Conservation (phyloP, 1,140 invertebrate genomes). For the Drosophila miranda region DNA sequence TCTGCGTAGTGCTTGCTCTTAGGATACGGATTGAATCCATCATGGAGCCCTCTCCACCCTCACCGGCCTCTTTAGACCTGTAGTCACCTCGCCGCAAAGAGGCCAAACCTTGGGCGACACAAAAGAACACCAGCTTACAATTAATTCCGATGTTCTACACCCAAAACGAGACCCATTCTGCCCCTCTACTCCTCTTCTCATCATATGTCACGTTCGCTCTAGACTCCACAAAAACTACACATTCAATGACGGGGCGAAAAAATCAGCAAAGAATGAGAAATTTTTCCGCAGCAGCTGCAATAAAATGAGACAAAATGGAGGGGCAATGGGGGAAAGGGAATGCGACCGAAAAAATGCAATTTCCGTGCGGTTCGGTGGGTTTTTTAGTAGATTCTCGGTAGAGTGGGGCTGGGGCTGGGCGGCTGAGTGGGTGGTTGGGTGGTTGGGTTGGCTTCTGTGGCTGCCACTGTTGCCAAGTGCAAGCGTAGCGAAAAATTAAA, state of each 20-base stretch:
- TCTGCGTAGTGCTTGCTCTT: too few relatives aligned
- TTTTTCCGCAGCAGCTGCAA: constrained; percentile 65
- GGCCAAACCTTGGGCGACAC: constrained; percentile 40
- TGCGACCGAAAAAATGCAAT: constrained; percentile 58
- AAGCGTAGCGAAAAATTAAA: constrained; percentile 45
- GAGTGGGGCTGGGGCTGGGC: constrained; percentile 9
- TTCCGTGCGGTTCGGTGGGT: constrained; percentile 45
- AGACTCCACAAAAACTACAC: constrained; percentile 44
- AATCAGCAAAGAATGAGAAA: constrained; percentile 26
- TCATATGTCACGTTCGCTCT: constrained; percentile 69
- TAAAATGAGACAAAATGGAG: constrained; percentile 64
- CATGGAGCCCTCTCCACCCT: too few relatives aligned
- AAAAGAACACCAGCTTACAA: constrained; percentile 37
- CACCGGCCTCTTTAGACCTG: too few relatives aligned
- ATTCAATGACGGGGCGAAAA: constrained; percentile 65
- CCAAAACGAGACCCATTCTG: constrained; percentile 9
- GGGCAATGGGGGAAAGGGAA: constrained; percentile 43
- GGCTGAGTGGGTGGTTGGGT: constrained; percentile 12
- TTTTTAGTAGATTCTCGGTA: constrained; percentile 12
- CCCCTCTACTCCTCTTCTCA: constrained; percentile 5
- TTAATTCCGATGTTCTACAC: constrained; percentile 61
- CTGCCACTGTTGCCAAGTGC: constrained; percentile 65
- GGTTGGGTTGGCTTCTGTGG: constrained; percentile 12
- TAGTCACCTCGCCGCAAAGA: constrained; percentile 22
- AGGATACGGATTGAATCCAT: neutral